phyloP scores from a whole-genome alignment of 2,797 vertebrate species.

The Hybognathus amarus region DNA sequence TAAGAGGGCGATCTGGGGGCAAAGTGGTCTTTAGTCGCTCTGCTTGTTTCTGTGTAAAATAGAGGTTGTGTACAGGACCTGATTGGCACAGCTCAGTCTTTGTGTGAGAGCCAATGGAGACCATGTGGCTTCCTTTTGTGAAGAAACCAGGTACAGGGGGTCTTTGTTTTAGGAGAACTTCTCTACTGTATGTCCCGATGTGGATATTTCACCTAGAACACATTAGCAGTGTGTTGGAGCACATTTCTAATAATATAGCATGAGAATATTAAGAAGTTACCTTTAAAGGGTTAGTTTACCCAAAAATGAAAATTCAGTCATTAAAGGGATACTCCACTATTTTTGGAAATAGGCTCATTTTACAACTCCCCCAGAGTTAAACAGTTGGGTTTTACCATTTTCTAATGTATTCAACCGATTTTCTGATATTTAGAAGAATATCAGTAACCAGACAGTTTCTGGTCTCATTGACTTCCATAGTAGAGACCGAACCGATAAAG shows the following conservation, averaged over 20 bases:
- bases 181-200: background rate
- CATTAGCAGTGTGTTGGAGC: background rate
- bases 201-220: no score
- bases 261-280: background rate
- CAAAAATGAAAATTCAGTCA: no score
- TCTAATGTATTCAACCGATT: no score
- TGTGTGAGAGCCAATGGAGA: constrained; percentile 13
- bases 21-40: constrained; percentile 11
- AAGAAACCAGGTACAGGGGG: constrained; percentile 63
- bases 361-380: no score
- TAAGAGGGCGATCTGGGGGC: constrained; percentile 29
- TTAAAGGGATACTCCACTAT: no score
- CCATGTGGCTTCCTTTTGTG: constrained; percentile 68
- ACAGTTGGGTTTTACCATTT: no score
- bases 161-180: constrained; percentile 68
- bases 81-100: constrained; percentile 36
- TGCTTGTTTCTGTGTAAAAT: constrained; percentile 7
- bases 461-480: no score
- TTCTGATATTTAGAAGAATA: no score
- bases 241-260: background rate
- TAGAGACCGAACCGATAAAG: no score
- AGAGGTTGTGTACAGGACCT: constrained; percentile 20
- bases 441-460: no score
- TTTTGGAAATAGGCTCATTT: no score
- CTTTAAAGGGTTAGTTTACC: no score